Evolutionary conservation across 2,113 vertebrate species (phyloP).

Genomic region (Chaenocephalus aceratus): DNA sequence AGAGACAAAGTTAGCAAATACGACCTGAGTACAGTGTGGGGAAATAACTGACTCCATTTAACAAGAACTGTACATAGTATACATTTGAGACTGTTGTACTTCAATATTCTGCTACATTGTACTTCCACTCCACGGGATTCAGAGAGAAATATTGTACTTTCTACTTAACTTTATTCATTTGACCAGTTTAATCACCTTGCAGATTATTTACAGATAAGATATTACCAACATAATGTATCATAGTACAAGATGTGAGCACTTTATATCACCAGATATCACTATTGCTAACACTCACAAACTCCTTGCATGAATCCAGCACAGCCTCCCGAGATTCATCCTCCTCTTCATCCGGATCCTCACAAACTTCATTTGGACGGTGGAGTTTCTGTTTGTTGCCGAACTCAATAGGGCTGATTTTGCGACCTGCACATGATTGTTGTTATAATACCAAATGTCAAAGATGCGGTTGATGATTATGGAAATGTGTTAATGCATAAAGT

Average conservation of each 20-base stretch:
- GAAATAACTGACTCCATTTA: too few relatives aligned
- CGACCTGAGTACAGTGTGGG: not conserved
- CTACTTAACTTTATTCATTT: too few relatives aligned
- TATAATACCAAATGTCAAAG: not conserved
- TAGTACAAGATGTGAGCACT: too few relatives aligned
- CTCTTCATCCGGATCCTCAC: constrained; percentile 87
- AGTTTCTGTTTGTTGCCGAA: constrained; percentile 93
- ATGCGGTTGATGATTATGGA: not conserved
- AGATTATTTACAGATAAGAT: too few relatives aligned
- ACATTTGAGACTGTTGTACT: too few relatives aligned
- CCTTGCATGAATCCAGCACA: constrained; percentile 63
- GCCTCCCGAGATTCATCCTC: constrained; percentile 37
- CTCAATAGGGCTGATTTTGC: constrained; percentile 81
- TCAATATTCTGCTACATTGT: too few relatives aligned
- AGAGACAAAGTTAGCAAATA: not conserved
- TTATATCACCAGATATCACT: not conserved
- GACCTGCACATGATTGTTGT: constrained; percentile 52
- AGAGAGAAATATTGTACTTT: too few relatives aligned
- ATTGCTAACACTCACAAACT: constrained; percentile 74
- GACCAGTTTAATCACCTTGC: too few relatives aligned
- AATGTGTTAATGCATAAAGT: not conserved
- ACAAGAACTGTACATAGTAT: too few relatives aligned
- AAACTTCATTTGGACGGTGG: constrained; percentile 80
- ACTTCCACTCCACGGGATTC: too few relatives aligned
- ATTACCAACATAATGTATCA: too few relatives aligned